Conservation (phyloP, 2,888 invertebrate genomes). For the Anoplius nigerrimus region DNA sequence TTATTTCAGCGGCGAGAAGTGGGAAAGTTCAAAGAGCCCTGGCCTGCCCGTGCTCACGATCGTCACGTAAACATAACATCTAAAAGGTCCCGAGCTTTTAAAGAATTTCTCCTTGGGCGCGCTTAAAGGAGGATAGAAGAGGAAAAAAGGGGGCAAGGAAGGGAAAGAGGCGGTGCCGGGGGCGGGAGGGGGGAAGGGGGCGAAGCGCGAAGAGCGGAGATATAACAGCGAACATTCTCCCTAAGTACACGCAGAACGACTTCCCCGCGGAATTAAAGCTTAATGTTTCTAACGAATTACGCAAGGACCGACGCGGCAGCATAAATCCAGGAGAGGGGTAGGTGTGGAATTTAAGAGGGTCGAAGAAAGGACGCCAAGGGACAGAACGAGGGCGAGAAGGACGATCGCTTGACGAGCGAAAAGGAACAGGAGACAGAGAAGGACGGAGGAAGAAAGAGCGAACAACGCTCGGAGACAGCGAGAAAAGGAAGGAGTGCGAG, state of each 20-base stretch:
- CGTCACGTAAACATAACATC: no score
- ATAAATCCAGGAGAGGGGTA: conserved; percentile 38
- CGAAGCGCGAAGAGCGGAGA: no score
- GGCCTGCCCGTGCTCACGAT: no score
- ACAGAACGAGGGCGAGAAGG: not conserved
- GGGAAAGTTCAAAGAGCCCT: no score
- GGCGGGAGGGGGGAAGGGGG: no score
- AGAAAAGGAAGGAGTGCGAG: not conserved
- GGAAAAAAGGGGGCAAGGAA: no score
- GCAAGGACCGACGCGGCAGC: conserved; percentile 28
- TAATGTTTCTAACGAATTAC: conserved; percentile 47
- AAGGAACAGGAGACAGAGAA: not conserved
- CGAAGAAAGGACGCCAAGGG: not conserved
- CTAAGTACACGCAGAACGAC: conserved; percentile 19
- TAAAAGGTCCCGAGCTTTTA: no score
- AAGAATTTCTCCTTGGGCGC: no score
- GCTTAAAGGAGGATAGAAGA: no score
- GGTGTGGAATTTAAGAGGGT: conserved; percentile 29
- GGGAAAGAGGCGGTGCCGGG: no score
- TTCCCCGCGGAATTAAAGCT: conserved; percentile 45
- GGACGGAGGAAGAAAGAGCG: not conserved
- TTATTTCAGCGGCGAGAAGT: no score
- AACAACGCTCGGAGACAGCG: not conserved
- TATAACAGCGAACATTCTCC: no score
- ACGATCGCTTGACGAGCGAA: not conserved